A percentile compares a stretch with the other conserved stretches of the same genome.
Evolutionary conservation across 2,113 vertebrate genomes (phyloP).

Genomic region (Nothobranchius furzeri): DNA sequence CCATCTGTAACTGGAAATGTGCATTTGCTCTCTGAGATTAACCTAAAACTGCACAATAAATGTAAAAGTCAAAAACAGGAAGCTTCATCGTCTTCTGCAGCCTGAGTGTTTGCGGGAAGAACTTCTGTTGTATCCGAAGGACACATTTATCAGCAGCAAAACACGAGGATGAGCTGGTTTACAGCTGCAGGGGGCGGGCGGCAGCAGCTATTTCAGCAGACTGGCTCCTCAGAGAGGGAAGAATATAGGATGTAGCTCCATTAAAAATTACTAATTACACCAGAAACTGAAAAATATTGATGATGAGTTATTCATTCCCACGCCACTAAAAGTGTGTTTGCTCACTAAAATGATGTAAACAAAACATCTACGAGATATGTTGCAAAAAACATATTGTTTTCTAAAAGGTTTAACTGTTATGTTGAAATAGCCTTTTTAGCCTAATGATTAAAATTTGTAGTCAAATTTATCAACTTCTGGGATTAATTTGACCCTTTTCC

Average conservation of each 20-base stretch:
- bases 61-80: slow-evolving; percentile 14
- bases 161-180: slow-evolving; percentile 40
- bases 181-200: slow-evolving; percentile 17
- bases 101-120: slow-evolving; percentile 14
- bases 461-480: no score
- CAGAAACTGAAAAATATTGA: no score
- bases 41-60: neutral
- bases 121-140: slow-evolving; percentile 34
- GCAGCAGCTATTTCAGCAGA: slow-evolving; percentile 4
- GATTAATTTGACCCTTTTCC: no score
- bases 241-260: neutral
- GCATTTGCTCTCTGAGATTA: slow-evolving; percentile 2
- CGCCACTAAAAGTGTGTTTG: no score
- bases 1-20: slow-evolving; percentile 2
- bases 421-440: no score
- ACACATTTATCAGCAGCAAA: slow-evolving; percentile 42
- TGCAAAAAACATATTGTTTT: no score
- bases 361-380: no score
- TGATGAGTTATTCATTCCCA: no score
- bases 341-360: no score
- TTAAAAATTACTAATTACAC: neutral
- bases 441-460: no score
- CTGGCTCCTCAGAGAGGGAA: slow-evolving; percentile 1
- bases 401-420: no score
- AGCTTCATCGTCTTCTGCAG: slow-evolving; percentile 25